Conservation (phyloP, 35 echinoderm and acorn worm genomes). For the Stichopus chloronotus region DNA sequence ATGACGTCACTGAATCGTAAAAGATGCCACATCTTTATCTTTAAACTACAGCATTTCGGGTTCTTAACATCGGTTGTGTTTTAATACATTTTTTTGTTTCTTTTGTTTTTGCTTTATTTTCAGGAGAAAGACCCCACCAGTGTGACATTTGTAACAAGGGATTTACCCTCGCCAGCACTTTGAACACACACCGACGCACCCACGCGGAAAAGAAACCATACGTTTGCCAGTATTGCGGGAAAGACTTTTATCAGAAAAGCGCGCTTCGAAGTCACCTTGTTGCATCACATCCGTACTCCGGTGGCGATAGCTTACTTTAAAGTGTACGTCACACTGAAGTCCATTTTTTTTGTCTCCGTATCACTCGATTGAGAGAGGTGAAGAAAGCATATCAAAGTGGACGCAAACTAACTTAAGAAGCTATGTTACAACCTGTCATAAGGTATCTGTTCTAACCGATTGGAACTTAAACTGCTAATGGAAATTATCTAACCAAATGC, state of each 20-base stretch:
- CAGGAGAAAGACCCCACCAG: conserved; percentile 91
- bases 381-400: neutral
- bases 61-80: too few relatives aligned
- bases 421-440: too few relatives aligned
- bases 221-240: conserved; percentile 79
- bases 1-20: too few relatives aligned
- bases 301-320: conserved; percentile 70
- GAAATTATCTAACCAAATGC: too few relatives aligned
- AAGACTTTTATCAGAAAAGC: conserved; percentile 90
- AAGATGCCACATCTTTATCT: too few relatives aligned
- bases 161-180: conserved; percentile 94
- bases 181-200: conserved; percentile 93
- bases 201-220: conserved; percentile 89
- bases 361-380: neutral
- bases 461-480: too few relatives aligned
- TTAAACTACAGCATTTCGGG: too few relatives aligned
- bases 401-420: too few relatives aligned
- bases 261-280: conserved; percentile 76
- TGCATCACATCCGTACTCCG: conserved; percentile 85
- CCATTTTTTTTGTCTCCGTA: neutral
- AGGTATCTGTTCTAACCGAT: too few relatives aligned
- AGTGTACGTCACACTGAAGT: neutral
- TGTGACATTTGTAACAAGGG: conserved; percentile 94
- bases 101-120: neutral
- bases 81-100: too few relatives aligned